Evolutionary conservation across 2,888 invertebrate genomes (phyloP), one percentile per base, ranked within the genome.

Genomic region (Nebria salina): DNA sequence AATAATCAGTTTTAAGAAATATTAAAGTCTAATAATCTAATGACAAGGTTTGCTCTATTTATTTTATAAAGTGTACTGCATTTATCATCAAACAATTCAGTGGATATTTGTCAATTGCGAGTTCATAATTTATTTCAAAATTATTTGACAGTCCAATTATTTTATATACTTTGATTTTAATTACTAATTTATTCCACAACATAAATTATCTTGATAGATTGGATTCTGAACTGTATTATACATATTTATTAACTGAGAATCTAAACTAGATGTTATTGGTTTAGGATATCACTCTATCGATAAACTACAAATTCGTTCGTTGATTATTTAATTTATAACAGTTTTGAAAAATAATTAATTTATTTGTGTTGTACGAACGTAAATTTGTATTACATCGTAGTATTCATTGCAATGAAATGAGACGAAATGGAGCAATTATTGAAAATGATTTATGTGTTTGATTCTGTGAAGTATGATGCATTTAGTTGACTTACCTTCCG

Each of bases 401-500:
- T 54, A 54, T 54, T 8, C 8, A 13, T 13, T 54, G 54, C 54
- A 11, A 54, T 54, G 54, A 54, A 54, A 54, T 54, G 54, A 54
- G 54, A 54, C 54, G 54, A 54, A 54, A 54, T 54, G 54, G 13
- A 54, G 2, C 8, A 54, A 54, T 8, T 54, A 54, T 8, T 11
- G 54, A 54, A 54, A 54, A 54, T 54, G 54, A 54, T 54, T 54
- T 54, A 54, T 54, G 54, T 54, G 54, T 54, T 54, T 54, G 54
- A 54, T 54, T 54, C 54, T 54, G 54, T 54, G 54, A 54, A 54
- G 54, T 3, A 54, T 54, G 54, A 13, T 54, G 54, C 8, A 54
- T 8, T 11, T 11, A 11, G 54, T 81, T 82, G 82, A 85, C 93
- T 92, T 92, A 96, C 96, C 96, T 95, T 91, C 95, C 95, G 89